Base-by-base conservation (phyloP, 2,888 invertebrate genomes). In the Hyppa rectilinea region DNA sequence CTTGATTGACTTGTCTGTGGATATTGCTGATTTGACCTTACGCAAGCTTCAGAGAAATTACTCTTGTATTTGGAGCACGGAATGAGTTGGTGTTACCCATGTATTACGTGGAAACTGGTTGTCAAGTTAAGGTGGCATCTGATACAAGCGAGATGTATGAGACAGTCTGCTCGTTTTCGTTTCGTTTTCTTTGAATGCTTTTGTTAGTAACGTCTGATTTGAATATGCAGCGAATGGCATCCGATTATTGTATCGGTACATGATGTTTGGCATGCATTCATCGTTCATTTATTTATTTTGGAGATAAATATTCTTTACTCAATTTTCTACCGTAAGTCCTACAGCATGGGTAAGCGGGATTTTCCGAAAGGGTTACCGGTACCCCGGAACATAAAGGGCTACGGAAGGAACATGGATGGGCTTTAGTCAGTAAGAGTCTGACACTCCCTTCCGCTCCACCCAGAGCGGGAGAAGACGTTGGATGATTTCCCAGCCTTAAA, bases 41-140 rank as follows among this genome's bases (percentile, higher is more conserved):
- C 75, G 80, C 78, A 84, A 86, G 52, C 82, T 83, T 75, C 80
- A 86, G 84, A 70, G 78, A 83, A 84, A 85, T 80, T 71, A 75
- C 72, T 76, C 74, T 72, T 63, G 75, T 76, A 85, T 82, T 75
- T 86, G 71, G 87, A 83, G 79, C 81, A 75, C 63, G 66, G 63
- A 29, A 23, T 43, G 63, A 49, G 47, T 71, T 59, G 63, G 61
- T 65, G 38, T 80, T 80, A 61, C 52, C 52, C n/a, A 59, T 59
- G 59, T 59, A 31, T 59, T 80, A 81, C 78, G 78, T 75, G 52
- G 50, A 67, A 81, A 79, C 82, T 61, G 81, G 85, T 85, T 82
- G 61, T 50, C n/a, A 40, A 23, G 50, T 70, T 70, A 70, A 66
- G 69, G 62, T 49, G 71, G 45, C 60, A 53, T 71, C 74, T 52